Evolutionary conservation across 1,140 invertebrate species (phyloP), one percentile per base, ranked within the genome.

Genomic region (Drosophila oshimai): DNA sequence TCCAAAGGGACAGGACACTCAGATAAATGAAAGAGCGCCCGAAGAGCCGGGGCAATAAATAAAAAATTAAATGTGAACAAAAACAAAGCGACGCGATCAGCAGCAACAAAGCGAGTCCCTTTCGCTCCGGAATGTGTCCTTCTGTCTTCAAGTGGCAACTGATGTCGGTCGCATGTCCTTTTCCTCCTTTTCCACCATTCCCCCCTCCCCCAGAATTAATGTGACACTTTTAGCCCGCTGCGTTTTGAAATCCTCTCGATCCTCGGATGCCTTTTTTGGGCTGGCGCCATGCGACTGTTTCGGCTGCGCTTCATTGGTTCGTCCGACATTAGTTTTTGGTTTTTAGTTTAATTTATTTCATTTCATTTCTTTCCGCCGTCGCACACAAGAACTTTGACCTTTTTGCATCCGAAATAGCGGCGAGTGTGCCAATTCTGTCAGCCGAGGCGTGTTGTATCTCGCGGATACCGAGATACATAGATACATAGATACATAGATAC

Each of bases 351-450:
- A 31, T 55, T 13, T 26, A 45, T 33, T 68, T 65, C 62, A 45
- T 34, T 70, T 36, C 62, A 45, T 34, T 70, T 36, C 61, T 67
- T 44, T 39, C 62, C 61, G 61, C 42, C 34, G 62, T 50, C 60
- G 26, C 57, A 9, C 46, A 75, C 75, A 79, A n/a, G n/a, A n/a
- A n/a, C 80, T 84, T 76, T 84, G 75, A 84, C 80, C 80, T 87
- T 84, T 75, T 61, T 71, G 57, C 53, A 58, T 45, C 61, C 60
- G 50, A 86, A 84, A 84, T 84, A 84, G 71, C 57, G 60, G 67
- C 81, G 53, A 60, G 65, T 84, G 80, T 86, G 81, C 80, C 81
- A 84, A 73, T 87, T 84, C 80, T 84, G 80, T 84, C 80, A 84
- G 60, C 26, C 64, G 31, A 57, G 53, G 20, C 65, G 69, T 65